Evolutionary conservation across 2,888 invertebrate species (phyloP).

Genomic region (Ischnus inquisitorius): DNA sequence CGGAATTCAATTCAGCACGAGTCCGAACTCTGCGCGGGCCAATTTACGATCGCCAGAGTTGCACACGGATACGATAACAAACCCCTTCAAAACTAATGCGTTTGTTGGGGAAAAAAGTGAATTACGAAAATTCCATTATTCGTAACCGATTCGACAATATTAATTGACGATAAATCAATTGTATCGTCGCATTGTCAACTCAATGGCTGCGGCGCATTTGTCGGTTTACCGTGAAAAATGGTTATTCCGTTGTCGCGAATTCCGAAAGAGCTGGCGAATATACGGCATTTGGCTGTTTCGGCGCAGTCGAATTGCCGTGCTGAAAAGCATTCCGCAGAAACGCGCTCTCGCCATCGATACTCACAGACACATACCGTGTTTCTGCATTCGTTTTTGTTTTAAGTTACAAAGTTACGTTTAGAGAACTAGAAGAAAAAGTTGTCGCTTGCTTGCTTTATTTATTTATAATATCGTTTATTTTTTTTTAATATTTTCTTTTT

Average conservation of each 20-base stretch:
- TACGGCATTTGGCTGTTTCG: too few species aligned
- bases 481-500: not conserved
- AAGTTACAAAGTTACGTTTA: constrained; percentile 61
- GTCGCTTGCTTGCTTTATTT: constrained; percentile 11
- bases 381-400: constrained; percentile 26
- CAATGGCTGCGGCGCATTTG: not conserved
- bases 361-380: constrained; percentile 53
- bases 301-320: too few species aligned
- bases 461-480: constrained; percentile 22
- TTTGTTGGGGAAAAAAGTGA: constrained; percentile 38
- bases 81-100: not conserved
- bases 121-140: not conserved
- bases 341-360: too few species aligned
- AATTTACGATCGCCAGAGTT: too few species aligned
- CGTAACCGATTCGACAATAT: too few species aligned
- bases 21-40: constrained; percentile 19
- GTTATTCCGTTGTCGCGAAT: too few species aligned
- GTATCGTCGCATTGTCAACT: not conserved
- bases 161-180: too few species aligned
- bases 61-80: too few species aligned
- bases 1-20: constrained; percentile 23
- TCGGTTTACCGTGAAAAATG: not conserved
- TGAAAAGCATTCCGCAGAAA: too few species aligned
- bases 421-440: constrained; percentile 57
- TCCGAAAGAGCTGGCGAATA: too few species aligned